phyloP scores from a whole-genome alignment of 2,113 vertebrate species.

The Gila orcuttii region DNA sequence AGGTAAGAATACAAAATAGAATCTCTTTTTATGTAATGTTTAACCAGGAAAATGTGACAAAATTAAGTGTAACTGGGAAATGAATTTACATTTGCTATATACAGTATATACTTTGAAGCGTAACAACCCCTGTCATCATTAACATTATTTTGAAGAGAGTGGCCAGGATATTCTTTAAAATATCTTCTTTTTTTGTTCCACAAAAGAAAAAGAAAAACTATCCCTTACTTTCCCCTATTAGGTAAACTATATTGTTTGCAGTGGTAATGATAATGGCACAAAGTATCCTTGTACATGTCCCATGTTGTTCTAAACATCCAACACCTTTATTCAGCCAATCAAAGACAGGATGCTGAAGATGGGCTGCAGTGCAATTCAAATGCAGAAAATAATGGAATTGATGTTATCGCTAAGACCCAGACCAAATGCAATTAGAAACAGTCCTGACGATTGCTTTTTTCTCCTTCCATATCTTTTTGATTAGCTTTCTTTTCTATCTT shows the following conservation, averaged over 20 bases:
- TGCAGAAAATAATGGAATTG: constrained; percentile 27
- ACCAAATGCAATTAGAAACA: constrained; percentile 35
- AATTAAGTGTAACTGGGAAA: too few relatives aligned
- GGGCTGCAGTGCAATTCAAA: constrained; percentile 10
- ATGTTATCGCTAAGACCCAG: constrained; percentile 19
- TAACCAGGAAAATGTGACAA: too few relatives aligned
- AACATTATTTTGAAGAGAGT: neutral
- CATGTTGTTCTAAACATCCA: neutral
- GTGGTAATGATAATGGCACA: neutral
- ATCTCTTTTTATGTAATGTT: too few relatives aligned
- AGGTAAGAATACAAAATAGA: too few relatives aligned
- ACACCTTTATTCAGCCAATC: neutral
- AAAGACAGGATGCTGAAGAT: constrained; percentile 1
- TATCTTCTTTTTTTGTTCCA: neutral
- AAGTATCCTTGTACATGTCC: neutral
- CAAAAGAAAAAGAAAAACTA: neutral
- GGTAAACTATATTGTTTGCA: neutral
- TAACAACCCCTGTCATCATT: neutral
- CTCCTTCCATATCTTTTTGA: neutral
- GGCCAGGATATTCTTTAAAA: neutral
- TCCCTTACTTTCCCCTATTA: neutral
- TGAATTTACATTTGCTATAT: too few relatives aligned
- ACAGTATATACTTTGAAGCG: neutral
- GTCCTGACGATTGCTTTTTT: constrained; percentile 1
- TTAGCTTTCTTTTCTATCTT: neutral